These are phyloP conservation scores for Bradynema listronoti DNA, from an alignment of 1,140 invertebrate genomes.

Conservation along the genomic window DNA sequence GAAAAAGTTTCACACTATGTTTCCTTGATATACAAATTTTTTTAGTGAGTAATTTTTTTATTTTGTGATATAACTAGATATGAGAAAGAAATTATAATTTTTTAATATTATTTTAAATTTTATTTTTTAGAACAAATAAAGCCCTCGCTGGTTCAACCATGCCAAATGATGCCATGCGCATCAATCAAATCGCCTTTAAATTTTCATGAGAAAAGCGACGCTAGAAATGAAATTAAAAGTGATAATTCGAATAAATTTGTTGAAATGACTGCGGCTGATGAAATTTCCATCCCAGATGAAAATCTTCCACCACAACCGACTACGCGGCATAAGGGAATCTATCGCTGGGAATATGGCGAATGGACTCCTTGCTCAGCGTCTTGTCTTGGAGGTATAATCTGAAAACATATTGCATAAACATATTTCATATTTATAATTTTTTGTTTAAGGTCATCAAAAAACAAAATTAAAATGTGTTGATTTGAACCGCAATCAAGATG, in stretches of 20 bases:
- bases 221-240: too few relatives aligned
- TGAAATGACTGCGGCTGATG: too few relatives aligned
- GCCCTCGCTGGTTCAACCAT: conserved; percentile 47
- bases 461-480: conserved; percentile 82
- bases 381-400: conserved; percentile 71
- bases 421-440: not conserved
- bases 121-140: conserved; percentile 31
- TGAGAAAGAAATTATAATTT: too few relatives aligned
- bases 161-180: too few relatives aligned
- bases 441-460: conserved; percentile 66
- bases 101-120: not conserved
- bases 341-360: conserved; percentile 61
- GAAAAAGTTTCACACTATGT: not conserved
- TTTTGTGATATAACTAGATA: not conserved
- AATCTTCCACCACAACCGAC: conserved; percentile 7
- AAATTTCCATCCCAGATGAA: not conserved
- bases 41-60: not conserved
- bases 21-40: conserved; percentile 1
- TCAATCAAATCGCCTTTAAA: too few relatives aligned
- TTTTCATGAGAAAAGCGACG: conserved; percentile 20
- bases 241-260: too few relatives aligned
- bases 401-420: not conserved
- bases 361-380: conserved; percentile 82
- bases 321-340: conserved; percentile 4
- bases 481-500: conserved; percentile 74